Evolutionary conservation across 2,888 invertebrate genomes (phyloP).

Genomic region (Pammene fasciana): DNA sequence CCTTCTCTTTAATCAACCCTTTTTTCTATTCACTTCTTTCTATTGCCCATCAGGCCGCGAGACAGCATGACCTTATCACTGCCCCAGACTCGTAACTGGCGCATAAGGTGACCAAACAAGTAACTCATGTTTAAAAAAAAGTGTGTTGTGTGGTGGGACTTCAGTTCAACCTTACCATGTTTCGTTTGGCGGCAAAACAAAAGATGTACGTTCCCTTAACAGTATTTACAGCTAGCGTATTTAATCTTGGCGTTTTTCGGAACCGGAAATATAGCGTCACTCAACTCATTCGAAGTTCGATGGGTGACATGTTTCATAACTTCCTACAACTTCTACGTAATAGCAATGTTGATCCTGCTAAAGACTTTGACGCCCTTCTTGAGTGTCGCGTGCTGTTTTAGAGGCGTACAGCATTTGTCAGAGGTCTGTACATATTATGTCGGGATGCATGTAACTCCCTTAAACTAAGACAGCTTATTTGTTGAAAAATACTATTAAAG

Average conservation of each 20-base stretch:
- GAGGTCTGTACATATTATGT: constrained; percentile 68
- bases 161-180: too few species aligned
- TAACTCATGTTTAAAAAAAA: too few species aligned
- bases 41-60: too few species aligned
- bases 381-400: constrained; percentile 87
- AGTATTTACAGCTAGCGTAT: constrained; percentile 86
- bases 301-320: constrained; percentile 96
- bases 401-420: constrained; percentile 83
- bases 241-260: constrained; percentile 96
- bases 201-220: constrained; percentile 49
- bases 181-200: not conserved
- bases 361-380: constrained; percentile 93
- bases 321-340: constrained; percentile 95
- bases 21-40: too few species aligned
- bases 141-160: too few species aligned
- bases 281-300: constrained; percentile 98
- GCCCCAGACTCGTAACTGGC: too few species aligned
- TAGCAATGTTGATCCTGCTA: constrained; percentile 91
- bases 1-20: too few species aligned
- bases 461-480: too few species aligned
- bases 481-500: too few species aligned
- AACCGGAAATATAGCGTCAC: constrained; percentile 98
- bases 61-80: too few species aligned
- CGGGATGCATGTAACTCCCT: too few species aligned
- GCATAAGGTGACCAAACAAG: too few species aligned